Percentiles rank a stretch among this genome's conserved stretches.
These are phyloP conservation scores for Podilymbus podiceps DNA, from an alignment of 2,113 vertebrate genomes.

Conservation along the genomic window DNA sequence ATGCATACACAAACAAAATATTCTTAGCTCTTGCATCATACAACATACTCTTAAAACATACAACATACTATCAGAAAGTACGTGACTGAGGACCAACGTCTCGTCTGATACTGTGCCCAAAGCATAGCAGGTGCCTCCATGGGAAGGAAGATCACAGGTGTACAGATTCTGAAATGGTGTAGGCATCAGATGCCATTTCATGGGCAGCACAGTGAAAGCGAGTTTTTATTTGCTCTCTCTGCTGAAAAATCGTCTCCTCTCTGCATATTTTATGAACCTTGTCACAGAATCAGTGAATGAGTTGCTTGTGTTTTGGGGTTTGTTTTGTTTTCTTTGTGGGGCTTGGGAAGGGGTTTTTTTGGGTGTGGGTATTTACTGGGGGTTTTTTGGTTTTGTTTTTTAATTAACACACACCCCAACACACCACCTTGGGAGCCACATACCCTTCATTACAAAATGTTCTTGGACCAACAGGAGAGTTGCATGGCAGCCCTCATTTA, in stretches of 20 bases:
- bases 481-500: neutral
- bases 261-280: neutral
- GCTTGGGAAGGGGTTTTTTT: neutral
- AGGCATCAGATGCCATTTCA: neutral
- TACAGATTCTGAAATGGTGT: neutral
- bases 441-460: neutral
- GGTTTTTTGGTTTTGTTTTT: neutral
- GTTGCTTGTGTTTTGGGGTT: neutral
- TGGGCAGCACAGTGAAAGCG: neutral
- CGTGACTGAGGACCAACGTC: neutral
- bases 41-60: too few species aligned
- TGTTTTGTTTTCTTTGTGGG: neutral
- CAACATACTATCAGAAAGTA: accelerated
- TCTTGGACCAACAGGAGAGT: neutral
- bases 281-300: neutral
- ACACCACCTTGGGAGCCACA: neutral
- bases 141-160: neutral
- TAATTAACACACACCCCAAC: neutral
- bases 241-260: neutral
- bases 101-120: neutral
- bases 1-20: neutral
- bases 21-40: neutral
- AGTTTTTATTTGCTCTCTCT: neutral
- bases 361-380: neutral
- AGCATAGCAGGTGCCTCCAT: neutral